Base-by-base conservation (phyloP, 1,140 invertebrate species). In the Drosophila teissieri region DNA sequence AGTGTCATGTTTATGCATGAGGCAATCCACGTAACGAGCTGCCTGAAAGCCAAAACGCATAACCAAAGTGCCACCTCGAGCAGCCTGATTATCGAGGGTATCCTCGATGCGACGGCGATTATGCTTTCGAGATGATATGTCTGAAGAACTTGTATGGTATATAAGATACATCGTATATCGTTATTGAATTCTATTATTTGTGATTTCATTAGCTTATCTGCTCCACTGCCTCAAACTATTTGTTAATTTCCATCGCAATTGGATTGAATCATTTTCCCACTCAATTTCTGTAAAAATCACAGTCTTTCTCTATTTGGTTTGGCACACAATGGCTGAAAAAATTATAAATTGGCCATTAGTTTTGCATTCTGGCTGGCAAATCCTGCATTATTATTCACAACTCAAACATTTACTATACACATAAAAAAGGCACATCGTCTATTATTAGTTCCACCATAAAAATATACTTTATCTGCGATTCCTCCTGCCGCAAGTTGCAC, bases 1-100 rank as follows among this genome's bases (percentile, higher is more conserved):
- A 85, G 69, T 84, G 82, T 73, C 81, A 84, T 86, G 78, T 82
- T 85, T 85, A 86, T 85, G 78, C 82, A 85, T 85, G 82, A 81
- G 74, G 40, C 42, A 67, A 67, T 76, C 73, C 73, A 67, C 36
- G 40, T 73, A 73, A 73, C 72, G 72, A 58, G 73, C 72, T 74
- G 72, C 53, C 53, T 36, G 46, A 73, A 72, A 72, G 65, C 45
- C 53, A 58, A 60, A 72, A 72, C 44, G 67, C 54, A 73, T 52
- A 60, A 72, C 55, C 19, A 53, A 53, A 49, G 24, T 1, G 15
- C 22, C 34, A 8, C 19, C 34, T 27, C 34, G 17, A 19, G 19
- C 19, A 15, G 40, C 34, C 14, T 24, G 44, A 57, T 65, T 58
- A 57, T 58, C 54, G 55, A 31, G 56, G 44, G 62, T 65, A 39